Evolutionary conservation across 2,113 vertebrate genomes (phyloP).

Genomic region (pig (Sus scrofa)): T2T-Sscrofa CM000822.6:50657501-50658000

Average conservation of each 20-base stretch:
- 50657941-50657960: neutral
- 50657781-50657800: neutral
- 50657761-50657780: neutral
- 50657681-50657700: neutral
- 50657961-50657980: neutral
- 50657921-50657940: no score
- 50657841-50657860: slow-evolving; percentile 45
- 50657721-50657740: neutral
- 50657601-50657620: neutral
- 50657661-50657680: neutral
- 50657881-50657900: neutral
- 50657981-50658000: neutral
- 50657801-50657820: neutral
- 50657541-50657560: neutral
- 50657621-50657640: neutral
- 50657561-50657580: neutral
- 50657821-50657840: neutral
- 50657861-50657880: slow-evolving; percentile 45
- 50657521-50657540: neutral
- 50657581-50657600: neutral
- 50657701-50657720: neutral
- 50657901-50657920: neutral
- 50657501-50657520: fast-evolving
- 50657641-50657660: neutral
- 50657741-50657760: neutral